These are phyloP conservation scores for Nematopogon swammerdamellus DNA, from an alignment of 2,888 invertebrate species.

Conservation along the genomic window DNA sequence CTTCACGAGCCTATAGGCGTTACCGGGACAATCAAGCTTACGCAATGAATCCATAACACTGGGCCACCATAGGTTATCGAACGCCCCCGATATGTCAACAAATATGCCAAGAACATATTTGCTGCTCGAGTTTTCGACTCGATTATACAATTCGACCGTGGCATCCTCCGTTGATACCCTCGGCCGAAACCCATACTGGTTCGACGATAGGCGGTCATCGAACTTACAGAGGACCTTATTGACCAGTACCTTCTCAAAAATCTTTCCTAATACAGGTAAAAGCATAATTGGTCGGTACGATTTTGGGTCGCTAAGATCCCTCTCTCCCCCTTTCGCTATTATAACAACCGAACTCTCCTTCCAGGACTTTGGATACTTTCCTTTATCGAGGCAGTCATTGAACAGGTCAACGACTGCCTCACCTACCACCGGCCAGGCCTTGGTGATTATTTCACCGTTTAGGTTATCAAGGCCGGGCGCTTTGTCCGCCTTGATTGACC, in stretches of 20 bases:
- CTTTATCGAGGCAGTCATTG: neutral
- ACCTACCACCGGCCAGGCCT: too few relatives aligned
- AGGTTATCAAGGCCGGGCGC: slow-evolving; percentile 18
- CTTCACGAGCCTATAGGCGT: slow-evolving; percentile 5
- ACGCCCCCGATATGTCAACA: slow-evolving; percentile 19
- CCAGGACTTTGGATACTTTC: slow-evolving; percentile 15
- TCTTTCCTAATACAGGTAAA: slow-evolving; percentile 17
- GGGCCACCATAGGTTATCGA: slow-evolving; percentile 22
- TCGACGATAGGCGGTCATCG: slow-evolving; percentile 6
- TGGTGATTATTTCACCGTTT: slow-evolving; percentile 10
- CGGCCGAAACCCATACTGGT: slow-evolving; percentile 19
- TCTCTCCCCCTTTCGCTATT: slow-evolving; percentile 15
- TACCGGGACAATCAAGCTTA: slow-evolving; percentile 9
- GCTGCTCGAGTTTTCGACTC: neutral
- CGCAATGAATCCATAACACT: slow-evolving; percentile 17
- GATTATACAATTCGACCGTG: slow-evolving; percentile 1
- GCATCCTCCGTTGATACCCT: slow-evolving; percentile 17
- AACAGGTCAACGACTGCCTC: too few relatives aligned
- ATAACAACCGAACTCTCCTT: slow-evolving; percentile 14
- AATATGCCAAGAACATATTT: slow-evolving; percentile 16
- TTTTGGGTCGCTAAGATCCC: slow-evolving; percentile 12
- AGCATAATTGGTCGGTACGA: slow-evolving; percentile 19
- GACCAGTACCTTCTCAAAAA: slow-evolving; percentile 16
- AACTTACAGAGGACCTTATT: slow-evolving; percentile 8
- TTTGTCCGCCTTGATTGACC: slow-evolving; percentile 16